Evolutionary conservation across 1,140 invertebrate genomes (phyloP).

Genomic region (Leptonema lineaticorne): DNA sequence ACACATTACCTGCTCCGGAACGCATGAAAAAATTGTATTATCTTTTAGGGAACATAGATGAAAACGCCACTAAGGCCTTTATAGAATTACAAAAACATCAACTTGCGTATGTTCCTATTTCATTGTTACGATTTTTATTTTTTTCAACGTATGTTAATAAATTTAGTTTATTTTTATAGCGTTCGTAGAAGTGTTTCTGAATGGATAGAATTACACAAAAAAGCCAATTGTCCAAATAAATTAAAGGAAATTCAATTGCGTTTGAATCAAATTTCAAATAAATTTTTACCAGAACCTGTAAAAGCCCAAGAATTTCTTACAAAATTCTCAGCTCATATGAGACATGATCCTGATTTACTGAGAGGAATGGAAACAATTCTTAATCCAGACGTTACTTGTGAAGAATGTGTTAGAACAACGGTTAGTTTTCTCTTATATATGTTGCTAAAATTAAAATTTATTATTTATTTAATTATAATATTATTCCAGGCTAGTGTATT

Average conservation of each 20-base stretch:
- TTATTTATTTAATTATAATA: constrained; percentile 32
- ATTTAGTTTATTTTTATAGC: constrained; percentile 47
- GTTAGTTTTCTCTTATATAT: constrained; percentile 48
- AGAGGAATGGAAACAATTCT: constrained; percentile 84
- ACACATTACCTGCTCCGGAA: constrained; percentile 80
- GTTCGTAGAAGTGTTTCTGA: constrained; percentile 82
- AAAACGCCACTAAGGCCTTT: constrained; percentile 94
- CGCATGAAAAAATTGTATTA: constrained; percentile 95
- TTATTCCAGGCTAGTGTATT: constrained; percentile 68
- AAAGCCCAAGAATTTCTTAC: constrained; percentile 91
- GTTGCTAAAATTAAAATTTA: neutral
- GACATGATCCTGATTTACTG: constrained; percentile 74
- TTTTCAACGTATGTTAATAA: neutral
- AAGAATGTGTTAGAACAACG: constrained; percentile 83
- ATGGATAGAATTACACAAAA: constrained; percentile 79
- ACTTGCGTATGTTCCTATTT: constrained; percentile 52
- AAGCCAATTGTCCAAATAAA: constrained; percentile 61
- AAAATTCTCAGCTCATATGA: constrained; percentile 83
- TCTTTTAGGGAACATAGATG: constrained; percentile 88
- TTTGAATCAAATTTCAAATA: constrained; percentile 53
- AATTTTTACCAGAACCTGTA: constrained; percentile 87
- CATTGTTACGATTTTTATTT: neutral
- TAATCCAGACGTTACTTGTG: constrained; percentile 83
- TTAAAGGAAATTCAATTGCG: constrained; percentile 66
- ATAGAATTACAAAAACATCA: constrained; percentile 94